A percentile compares a stretch with the other conserved stretches of the same genome.
Conservation (phyloP, 1,140 invertebrate genomes). For the Euborellia annulipes region DNA sequence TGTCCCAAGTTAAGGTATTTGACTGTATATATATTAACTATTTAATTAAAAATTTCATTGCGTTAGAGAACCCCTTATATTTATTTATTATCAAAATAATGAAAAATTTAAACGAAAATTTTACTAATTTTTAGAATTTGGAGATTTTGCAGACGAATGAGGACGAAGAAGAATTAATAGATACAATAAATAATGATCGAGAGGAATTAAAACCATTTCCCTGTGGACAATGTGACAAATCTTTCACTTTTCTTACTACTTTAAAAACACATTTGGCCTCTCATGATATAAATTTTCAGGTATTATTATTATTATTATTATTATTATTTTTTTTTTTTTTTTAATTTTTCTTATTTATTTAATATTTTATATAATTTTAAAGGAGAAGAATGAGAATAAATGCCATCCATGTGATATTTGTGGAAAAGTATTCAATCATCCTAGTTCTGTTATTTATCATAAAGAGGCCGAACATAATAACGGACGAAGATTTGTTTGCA, state of each 20-base stretch:
- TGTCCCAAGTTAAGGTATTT: too few species aligned
- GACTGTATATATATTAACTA: too few species aligned
- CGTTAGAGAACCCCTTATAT: too few species aligned
- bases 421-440: conserved; percentile 45
- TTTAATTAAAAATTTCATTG: too few species aligned
- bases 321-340: conserved; percentile 4
- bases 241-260: conserved; percentile 37
- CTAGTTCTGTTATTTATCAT: conserved; percentile 51
- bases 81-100: too few species aligned
- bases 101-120: too few species aligned
- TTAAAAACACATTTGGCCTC: conserved; percentile 36
- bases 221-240: conserved; percentile 37
- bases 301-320: conserved; percentile 1
- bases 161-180: too few species aligned
- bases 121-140: too few species aligned
- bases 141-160: too few species aligned
- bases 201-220: conserved; percentile 27
- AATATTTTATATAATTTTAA: conserved; percentile 7
- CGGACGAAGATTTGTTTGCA: conserved; percentile 45
- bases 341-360: not conserved
- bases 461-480: conserved; percentile 50
- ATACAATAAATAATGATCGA: too few species aligned
- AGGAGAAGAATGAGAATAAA: conserved; percentile 25
- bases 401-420: conserved; percentile 47
- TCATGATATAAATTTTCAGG: conserved; percentile 28